phyloP scores from a whole-genome alignment of 2,113 vertebrate genomes.

The Macquaria ambigua region DNA sequence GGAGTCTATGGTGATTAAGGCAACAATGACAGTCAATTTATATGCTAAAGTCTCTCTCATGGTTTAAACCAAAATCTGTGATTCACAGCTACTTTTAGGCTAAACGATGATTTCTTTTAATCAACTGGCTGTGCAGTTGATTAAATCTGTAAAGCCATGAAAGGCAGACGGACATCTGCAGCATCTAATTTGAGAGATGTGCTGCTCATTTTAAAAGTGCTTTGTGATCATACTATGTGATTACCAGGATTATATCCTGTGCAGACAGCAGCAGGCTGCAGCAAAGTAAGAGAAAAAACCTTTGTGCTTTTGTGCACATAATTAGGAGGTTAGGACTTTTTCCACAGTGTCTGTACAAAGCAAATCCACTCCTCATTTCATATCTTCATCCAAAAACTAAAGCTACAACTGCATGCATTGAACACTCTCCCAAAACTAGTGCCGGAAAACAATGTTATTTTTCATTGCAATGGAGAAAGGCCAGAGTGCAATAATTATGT shows the following conservation, averaged over 20 bases:
- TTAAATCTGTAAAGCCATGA: background rate
- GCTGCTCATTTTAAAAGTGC: background rate
- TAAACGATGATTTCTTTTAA: background rate
- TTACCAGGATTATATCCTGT: background rate
- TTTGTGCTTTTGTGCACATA: background rate
- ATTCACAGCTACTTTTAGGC: background rate
- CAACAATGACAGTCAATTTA: background rate
- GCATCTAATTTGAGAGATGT: background rate
- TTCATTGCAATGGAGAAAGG: background rate
- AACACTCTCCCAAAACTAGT: background rate
- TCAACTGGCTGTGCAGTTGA: background rate
- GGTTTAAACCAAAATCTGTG: background rate
- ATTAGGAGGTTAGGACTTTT: background rate
- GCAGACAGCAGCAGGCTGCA: background rate
- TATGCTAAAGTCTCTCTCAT: background rate
- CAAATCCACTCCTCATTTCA: background rate
- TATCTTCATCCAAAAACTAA: background rate
- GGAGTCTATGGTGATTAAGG: background rate
- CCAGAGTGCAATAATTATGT: background rate
- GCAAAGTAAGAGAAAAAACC: background rate
- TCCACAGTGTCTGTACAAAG: background rate
- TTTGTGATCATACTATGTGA: background rate
- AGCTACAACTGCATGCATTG: background rate
- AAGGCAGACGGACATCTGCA: conserved; percentile 22
- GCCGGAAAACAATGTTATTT: background rate